These are phyloP conservation scores for Laticauda laticaudata DNA, from an alignment of 2,113 vertebrate species.

Conservation along the genomic window DNA sequence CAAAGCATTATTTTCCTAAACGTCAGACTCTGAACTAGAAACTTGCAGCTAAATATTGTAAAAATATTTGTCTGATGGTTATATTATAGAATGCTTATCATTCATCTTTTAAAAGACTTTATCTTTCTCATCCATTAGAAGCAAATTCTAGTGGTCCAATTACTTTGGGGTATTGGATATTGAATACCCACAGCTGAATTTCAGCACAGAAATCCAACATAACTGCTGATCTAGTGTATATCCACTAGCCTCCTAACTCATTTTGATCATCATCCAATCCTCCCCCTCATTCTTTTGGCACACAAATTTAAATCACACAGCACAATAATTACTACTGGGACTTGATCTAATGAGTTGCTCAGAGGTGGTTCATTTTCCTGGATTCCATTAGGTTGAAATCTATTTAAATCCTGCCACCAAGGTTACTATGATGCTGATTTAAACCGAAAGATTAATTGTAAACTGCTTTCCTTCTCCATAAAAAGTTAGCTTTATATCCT, in stretches of 20 bases:
- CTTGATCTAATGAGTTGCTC: conserved; percentile 1
- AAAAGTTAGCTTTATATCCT: background rate
- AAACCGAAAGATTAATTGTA: background rate
- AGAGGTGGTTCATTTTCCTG: background rate
- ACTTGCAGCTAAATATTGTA: background rate
- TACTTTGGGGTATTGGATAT: background rate
- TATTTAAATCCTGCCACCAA: background rate
- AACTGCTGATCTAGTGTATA: background rate
- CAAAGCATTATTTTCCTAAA: background rate
- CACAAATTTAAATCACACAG: background rate
- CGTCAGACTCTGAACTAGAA: background rate
- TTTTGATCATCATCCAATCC: background rate
- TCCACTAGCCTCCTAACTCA: background rate
- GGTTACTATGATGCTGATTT: background rate
- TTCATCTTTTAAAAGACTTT: background rate
- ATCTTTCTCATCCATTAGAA: background rate
- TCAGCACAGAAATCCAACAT: conserved; percentile 3
- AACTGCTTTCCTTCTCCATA: background rate
- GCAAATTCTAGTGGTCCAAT: background rate
- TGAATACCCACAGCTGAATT: conserved; percentile 7
- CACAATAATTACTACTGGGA: background rate
- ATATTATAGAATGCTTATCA: background rate
- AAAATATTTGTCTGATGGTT: conserved; percentile 13
- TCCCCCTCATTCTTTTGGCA: background rate
- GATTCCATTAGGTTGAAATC: conserved; percentile 9